phyloP scores from a whole-genome alignment of 2,797 vertebrate genomes.

The Sebastes flavidus region DNA sequence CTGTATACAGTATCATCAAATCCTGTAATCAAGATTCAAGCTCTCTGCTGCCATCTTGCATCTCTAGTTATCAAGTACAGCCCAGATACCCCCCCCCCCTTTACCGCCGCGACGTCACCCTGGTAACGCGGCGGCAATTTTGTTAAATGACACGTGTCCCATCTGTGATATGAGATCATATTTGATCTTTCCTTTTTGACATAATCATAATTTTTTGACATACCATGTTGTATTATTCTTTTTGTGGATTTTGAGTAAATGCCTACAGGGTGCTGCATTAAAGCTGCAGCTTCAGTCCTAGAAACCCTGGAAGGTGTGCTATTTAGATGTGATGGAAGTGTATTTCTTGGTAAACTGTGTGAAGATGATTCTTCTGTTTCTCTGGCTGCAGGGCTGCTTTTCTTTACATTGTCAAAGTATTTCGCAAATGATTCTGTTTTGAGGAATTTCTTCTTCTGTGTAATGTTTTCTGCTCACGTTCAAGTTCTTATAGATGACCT shows the following conservation, averaged over 20 bases:
- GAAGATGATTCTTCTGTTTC: constrained; percentile 7
- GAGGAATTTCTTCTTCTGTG: constrained; percentile 8
- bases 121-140: no score
- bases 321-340: neutral
- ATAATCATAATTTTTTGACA: neutral
- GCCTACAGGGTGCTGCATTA: neutral
- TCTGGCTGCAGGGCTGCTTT: neutral
- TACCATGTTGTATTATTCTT: neutral
- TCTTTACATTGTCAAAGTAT: neutral
- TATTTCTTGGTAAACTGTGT: neutral
- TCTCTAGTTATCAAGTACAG: no score
- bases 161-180: neutral
- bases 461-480: neutral
- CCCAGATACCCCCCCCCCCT: no score
- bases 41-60: no score
- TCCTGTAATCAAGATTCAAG: no score
- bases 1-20: no score
- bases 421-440: constrained; percentile 13
- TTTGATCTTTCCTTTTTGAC: neutral
- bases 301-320: neutral
- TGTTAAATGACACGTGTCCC: no score
- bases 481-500: constrained; percentile 13
- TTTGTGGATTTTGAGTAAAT: neutral
- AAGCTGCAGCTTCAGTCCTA: neutral
- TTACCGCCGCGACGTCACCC: no score